Evolutionary conservation across 2,888 invertebrate species (phyloP), one percentile per base, ranked within the genome.

Genomic region (Polia nebulosa): DNA sequence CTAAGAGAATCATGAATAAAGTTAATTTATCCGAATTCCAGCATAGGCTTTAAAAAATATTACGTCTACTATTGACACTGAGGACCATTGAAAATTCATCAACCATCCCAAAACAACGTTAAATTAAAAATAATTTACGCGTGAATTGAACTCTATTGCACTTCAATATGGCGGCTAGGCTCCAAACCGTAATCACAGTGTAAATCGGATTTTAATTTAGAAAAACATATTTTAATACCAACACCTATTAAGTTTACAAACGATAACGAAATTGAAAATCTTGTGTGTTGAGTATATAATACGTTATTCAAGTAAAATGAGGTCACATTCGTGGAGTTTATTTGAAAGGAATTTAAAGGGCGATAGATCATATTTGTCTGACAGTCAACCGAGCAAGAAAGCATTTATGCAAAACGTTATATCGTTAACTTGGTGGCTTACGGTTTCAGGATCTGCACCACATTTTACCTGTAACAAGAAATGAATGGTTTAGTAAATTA

Each of bases 221-320:
- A 65, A 65, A 41, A 55, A 61, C 57, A 68, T 64, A 68, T 63
- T 53, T 58, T 13, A 62, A 36, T 41, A 45, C 34, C n/a, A 22
- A 45, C 32, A n/a, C 47, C 15, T 60, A 44, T 55, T 60, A 47
- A 49, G 22, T 25, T 64, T 27, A 73, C 49, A 60, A 27, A 58
- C n/a, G 44, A 75, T 65, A 66, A 8, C n/a, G 29, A 69, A 70
- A 81, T 78, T 56, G 32, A 60, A 78, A 45, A 55, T 45, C 15
- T 53, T 27, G 39, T 56, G 13, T 44, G 11, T 17, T 15, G 15
- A 61, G 27, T 47, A 4, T 62, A 8, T 36, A 51, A 29, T 66
- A 32, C 36, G 27, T 15, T 20, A 49, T 22, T 58, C 22, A n/a
- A n/a, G 6, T 27, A 62, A 58, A 49, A 45, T 58, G n/a, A 51